These are phyloP conservation scores for Micrasema longulum DNA, from an alignment of 1,140 invertebrate genomes.

Conservation along the genomic window DNA sequence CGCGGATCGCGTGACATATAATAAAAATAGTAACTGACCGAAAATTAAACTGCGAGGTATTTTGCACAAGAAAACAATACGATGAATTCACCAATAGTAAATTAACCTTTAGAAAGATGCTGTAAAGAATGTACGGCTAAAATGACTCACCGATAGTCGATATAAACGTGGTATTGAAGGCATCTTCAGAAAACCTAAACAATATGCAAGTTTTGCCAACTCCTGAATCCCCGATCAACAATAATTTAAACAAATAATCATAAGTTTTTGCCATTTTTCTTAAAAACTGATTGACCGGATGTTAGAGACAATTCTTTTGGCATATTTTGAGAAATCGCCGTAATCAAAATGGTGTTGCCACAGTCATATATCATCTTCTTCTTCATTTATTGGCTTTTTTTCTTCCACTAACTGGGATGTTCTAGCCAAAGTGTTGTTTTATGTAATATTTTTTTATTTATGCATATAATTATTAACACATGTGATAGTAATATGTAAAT, in stretches of 20 bases:
- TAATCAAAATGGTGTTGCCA: slow-evolving; percentile 34
- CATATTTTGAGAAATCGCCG: slow-evolving; percentile 47
- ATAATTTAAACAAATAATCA: slow-evolving; percentile 97
- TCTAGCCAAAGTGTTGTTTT: too few relatives aligned
- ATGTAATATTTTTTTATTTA: too few relatives aligned
- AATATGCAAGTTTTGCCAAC: slow-evolving; percentile 99
- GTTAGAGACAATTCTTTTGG: slow-evolving; percentile 42
- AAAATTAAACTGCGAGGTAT: too few relatives aligned
- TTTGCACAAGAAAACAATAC: background rate
- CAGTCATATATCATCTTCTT: too few relatives aligned
- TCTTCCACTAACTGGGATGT: too few relatives aligned
- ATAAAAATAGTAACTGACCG: too few relatives aligned
- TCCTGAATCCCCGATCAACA: slow-evolving; percentile 97
- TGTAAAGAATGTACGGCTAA: slow-evolving; percentile 26
- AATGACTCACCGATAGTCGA: slow-evolving; percentile 88
- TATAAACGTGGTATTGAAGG: slow-evolving; percentile 98
- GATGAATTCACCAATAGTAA: slow-evolving; percentile 17
- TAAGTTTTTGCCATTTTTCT: slow-evolving; percentile 93
- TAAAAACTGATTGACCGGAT: slow-evolving; percentile 55
- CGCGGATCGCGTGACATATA: too few relatives aligned
- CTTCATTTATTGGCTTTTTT: too few relatives aligned
- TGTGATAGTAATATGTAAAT: too few relatives aligned
- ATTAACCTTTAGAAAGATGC: slow-evolving; percentile 33
- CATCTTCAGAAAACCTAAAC: slow-evolving; percentile 98
- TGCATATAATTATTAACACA: too few relatives aligned